phyloP scores from a whole-genome alignment of 2,888 invertebrate species.

The Melitaea athalia region DNA sequence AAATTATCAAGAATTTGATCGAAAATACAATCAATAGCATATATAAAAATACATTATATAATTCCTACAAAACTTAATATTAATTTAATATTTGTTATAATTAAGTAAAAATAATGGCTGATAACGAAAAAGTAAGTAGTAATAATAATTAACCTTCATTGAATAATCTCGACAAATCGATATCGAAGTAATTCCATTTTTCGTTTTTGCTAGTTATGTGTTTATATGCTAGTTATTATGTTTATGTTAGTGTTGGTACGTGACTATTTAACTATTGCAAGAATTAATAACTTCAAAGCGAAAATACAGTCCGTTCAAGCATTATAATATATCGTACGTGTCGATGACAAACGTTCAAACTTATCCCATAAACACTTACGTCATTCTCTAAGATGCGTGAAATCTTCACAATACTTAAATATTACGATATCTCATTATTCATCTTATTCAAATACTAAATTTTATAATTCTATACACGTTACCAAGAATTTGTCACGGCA shows the following conservation, averaged over 20 bases:
- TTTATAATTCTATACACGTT: slow-evolving; percentile 3
- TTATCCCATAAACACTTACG: slow-evolving; percentile 35
- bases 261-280: slow-evolving; percentile 27
- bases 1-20: no score
- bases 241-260: slow-evolving; percentile 21
- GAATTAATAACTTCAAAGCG: slow-evolving; percentile 29
- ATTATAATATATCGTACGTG: slow-evolving; percentile 41
- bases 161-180: not conserved
- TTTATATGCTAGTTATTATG: no score
- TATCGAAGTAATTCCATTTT: not conserved
- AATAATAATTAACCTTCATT: no score
- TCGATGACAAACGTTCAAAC: slow-evolving; percentile 37
- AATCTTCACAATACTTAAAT: slow-evolving; percentile 30
- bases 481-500: not conserved
- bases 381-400: slow-evolving; percentile 30
- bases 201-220: no score
- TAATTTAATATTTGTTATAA: no score
- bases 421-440: slow-evolving; percentile 23
- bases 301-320: slow-evolving; percentile 34
- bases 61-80: no score
- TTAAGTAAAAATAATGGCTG: no score
- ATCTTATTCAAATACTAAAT: slow-evolving; percentile 17
- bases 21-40: no score
- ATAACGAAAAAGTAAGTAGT: no score
- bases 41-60: no score